These are phyloP conservation scores for Polietes domitor DNA, from an alignment of 2,888 invertebrate genomes.

Conservation along the genomic window DNA sequence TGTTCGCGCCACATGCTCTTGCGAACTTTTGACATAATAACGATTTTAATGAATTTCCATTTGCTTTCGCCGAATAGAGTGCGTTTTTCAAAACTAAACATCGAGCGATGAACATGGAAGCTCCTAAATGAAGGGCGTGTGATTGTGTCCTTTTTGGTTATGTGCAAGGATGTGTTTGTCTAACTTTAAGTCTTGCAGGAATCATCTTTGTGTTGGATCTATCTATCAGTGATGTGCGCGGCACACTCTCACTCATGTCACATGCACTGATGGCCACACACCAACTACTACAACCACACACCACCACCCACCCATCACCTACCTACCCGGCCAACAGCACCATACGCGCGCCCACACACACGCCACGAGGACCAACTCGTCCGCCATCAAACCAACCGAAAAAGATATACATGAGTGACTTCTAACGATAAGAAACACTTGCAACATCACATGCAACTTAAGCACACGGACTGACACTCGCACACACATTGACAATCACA, in stretches of 20 bases:
- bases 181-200: conserved; percentile 48
- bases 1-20: neutral
- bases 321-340: neutral
- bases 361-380: conserved; percentile 11
- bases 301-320: neutral
- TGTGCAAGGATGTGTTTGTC: conserved; percentile 2
- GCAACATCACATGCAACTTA: conserved; percentile 42
- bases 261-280: conserved; percentile 60
- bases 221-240: conserved; percentile 5
- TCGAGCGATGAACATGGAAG: conserved; percentile 6
- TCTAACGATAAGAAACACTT: conserved; percentile 63
- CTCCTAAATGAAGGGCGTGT: neutral
- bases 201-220: conserved; percentile 54
- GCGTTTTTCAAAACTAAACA: neutral
- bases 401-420: conserved; percentile 64
- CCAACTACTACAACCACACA: neutral
- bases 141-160: neutral
- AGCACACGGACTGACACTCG: conserved; percentile 57
- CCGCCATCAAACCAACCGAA: conserved; percentile 40
- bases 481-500: neutral
- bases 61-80: neutral
- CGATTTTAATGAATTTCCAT: conserved; percentile 1
- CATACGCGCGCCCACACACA: conserved; percentile 5
- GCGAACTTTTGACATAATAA: neutral
- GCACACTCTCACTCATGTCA: conserved; percentile 24